phyloP scores from a whole-genome alignment of 2,113 vertebrate genomes.

The Chloropsis hardwickii region DNA sequence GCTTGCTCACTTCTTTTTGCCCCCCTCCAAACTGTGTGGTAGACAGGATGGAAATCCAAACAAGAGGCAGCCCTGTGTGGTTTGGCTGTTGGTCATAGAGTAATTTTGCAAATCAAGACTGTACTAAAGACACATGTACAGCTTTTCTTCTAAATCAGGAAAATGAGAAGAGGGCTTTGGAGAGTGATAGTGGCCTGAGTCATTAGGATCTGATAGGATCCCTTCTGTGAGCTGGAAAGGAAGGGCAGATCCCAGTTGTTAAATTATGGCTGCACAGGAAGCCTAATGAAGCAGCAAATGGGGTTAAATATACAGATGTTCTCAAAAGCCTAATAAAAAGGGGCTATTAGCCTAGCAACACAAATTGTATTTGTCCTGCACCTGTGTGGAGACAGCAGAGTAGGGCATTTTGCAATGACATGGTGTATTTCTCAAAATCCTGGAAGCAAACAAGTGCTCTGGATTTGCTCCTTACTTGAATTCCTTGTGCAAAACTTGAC shows the following conservation, averaged over 20 bases:
- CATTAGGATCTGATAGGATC: neutral
- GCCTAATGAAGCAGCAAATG: neutral
- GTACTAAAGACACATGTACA: neutral
- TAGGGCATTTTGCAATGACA: neutral
- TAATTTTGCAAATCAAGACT: neutral
- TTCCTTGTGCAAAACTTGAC: neutral
- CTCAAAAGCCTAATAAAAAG: neutral
- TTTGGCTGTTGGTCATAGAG: neutral
- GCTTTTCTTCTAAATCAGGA: neutral
- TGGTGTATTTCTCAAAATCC: neutral
- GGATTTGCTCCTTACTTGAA: neutral
- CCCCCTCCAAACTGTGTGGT: neutral
- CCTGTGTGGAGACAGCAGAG: neutral
- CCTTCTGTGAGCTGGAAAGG: neutral
- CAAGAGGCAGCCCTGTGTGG: neutral
- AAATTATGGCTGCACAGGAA: neutral
- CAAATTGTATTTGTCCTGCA: neutral
- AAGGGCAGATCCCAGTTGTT: neutral
- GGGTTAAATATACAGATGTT: neutral
- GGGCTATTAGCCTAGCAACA: neutral
- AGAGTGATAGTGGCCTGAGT: neutral
- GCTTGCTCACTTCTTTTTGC: neutral
- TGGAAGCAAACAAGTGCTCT: neutral
- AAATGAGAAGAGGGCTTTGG: neutral
- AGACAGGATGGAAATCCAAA: neutral